phyloP scores from a whole-genome alignment of 2,797 vertebrate genomes.

The Enteromius mattozi region DNA sequence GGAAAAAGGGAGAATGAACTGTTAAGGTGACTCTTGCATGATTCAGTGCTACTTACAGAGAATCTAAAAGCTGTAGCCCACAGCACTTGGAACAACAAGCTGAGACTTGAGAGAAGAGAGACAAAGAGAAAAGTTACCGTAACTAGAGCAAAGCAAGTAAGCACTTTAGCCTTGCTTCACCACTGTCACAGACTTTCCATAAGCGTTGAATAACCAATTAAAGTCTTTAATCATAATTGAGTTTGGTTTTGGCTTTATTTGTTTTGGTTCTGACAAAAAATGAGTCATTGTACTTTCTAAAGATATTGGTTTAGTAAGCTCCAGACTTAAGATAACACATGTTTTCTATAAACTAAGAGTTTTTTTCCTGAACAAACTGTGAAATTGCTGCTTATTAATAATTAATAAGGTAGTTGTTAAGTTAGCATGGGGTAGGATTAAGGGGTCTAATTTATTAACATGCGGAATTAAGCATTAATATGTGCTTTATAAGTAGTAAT shows the following conservation, averaged over 20 bases:
- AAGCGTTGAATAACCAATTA: not conserved
- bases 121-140: constrained; percentile 41
- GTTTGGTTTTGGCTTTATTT: not conserved
- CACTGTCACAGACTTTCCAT: not conserved
- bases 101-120: constrained; percentile 57
- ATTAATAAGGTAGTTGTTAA: not conserved
- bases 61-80: constrained; percentile 67
- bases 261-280: not conserved
- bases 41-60: constrained; percentile 59
- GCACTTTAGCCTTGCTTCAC: not conserved
- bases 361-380: no score
- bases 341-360: no score
- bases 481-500: not conserved
- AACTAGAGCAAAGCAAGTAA: constrained; percentile 1
- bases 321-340: not conserved
- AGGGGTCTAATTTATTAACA: not conserved
- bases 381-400: not conserved
- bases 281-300: not conserved
- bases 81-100: constrained; percentile 64
- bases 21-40: constrained; percentile 34
- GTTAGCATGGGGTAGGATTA: not conserved
- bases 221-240: not conserved
- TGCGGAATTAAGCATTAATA: not conserved
- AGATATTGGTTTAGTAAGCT: not conserved
- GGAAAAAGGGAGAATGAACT: not conserved